These are phyloP conservation scores for Achlya flavicornis DNA, from an alignment of 2,888 invertebrate species.

Conservation along the genomic window DNA sequence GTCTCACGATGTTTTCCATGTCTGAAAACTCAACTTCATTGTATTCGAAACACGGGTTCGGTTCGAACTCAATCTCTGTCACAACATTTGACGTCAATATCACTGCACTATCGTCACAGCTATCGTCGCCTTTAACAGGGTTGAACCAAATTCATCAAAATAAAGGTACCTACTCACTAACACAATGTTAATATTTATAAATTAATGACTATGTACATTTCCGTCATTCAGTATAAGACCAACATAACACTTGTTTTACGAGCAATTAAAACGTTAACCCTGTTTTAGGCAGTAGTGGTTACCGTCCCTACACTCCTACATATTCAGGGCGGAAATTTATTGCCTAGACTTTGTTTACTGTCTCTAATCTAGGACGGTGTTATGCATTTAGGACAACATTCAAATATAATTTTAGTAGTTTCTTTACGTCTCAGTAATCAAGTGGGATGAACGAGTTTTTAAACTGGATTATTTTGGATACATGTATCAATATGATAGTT, in stretches of 20 bases:
- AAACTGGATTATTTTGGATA: no score
- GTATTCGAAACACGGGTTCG: no score
- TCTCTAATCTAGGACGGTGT: constrained; percentile 1
- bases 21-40: no score
- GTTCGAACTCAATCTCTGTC: no score
- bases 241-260: constrained; percentile 3
- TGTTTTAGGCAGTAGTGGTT: constrained; percentile 15
- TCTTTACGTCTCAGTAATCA: constrained; percentile 11
- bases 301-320: constrained; percentile 13
- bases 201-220: not conserved
- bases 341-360: constrained; percentile 28
- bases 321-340: constrained; percentile 28
- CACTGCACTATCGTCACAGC: no score
- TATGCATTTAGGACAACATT: not conserved
- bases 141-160: no score
- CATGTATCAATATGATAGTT: no score
- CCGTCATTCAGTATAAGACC: not conserved
- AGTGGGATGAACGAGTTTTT: not conserved
- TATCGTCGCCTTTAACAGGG: no score
- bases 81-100: no score
- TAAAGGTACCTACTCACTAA: no score
- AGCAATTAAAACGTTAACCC: constrained; percentile 27
- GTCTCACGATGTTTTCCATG: no score
- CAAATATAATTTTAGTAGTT: constrained; percentile 8
- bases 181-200: not conserved